Base-by-base conservation (phyloP, 2,888 invertebrate genomes). In the Leptinotarsa rubiginosa region DNA sequence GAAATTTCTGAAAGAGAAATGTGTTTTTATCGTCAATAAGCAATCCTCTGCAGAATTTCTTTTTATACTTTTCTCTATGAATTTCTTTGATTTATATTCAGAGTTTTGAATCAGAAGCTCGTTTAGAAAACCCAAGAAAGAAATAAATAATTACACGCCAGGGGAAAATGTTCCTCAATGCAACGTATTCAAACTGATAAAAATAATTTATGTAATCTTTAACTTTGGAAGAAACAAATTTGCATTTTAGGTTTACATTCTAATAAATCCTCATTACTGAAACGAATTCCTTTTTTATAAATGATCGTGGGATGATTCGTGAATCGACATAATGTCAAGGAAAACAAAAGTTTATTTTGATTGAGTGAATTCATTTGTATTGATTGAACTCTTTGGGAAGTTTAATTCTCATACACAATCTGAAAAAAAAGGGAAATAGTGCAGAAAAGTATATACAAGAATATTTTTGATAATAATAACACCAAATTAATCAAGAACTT, bases 21-120 rank as follows among this genome's bases (percentile, higher is more conserved):
- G 25, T 16, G 31, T 62, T 41, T 62, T 62, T 62, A 62, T 62
- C 62, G 31, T n/a, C 62, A 62, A 62, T 62, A n/a, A 31, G 62
- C 31, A 41, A 31, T 62, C 31, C 31, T 62, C 16, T 41, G 41
- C 2, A 10, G 41, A 62, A 62, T 18, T 12, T 16, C 41, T 31
- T 62, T n/a, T 31, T 25, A 5, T 62, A n/a, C 20, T 20, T 62
- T 62, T 31, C 16, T 59, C 62, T 16, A 62, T n/a, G n/a, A 25
- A 62, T 62, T n/a, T 62, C 31, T 41, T 62, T 62, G 62, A 62
- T 25, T 62, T 62, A 62, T 25, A 31, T n/a, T 1, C 62, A 62
- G 25, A 31, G 25, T 62, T 62, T 41, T 41, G n/a, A 62, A n/a
- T 25, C 25, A 62, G 7, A 41, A 31, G 31, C 62, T 31, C n/a